Base-by-base conservation (phyloP, 1,140 invertebrate genomes). In the Anoplophora glabripennis region DNA sequence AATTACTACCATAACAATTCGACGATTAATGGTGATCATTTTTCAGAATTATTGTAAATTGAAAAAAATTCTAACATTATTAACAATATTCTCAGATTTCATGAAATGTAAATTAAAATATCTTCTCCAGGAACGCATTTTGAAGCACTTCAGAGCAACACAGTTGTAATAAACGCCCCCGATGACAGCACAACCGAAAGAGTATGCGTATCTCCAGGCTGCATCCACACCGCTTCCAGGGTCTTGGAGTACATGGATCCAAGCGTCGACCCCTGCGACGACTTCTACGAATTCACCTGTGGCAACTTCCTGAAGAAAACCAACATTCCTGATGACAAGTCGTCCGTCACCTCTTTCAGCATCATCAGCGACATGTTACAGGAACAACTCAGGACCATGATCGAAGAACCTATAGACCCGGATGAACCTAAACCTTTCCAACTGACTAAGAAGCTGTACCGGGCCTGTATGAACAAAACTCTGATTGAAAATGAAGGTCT, bases 281-380 rank as follows among this genome's bases (percentile, higher is more conserved):
- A 96, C 73, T 97, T 96, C 76, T 96, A 94, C 72, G 72, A 85
- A 60, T 94, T 91, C 64, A 83, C 90, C 0, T 93, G 90, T 67
- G 89, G 91, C 4, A 82, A 81, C 3, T 93, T 89, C 75, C 72
- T 89, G 4, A 83, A 84, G 56, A 84, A 82, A 38, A 85, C 84
- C 1, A 80, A 82, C n/a, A 90, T 93, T 38, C 89, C 89, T 0
- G 89, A 92, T 58, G 89, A 93, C 68, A 89, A 89, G 73, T 84
- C 87, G 0, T 85, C 86, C 1, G 83, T 93, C 4, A 91, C 89
- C 54, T 86, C 88, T 0, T 93, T 93, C 75, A 88, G 86, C 18
- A 81, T 88, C 33, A 89, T 94, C 59, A 87, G 85, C 35, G 91
- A 94, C 66, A 81, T 86, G 63, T 77, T 94, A 3, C 85, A 89